These are phyloP conservation scores for Nasonia giraulti DNA, from an alignment of 1,140 invertebrate genomes.

Conservation along the genomic window DNA sequence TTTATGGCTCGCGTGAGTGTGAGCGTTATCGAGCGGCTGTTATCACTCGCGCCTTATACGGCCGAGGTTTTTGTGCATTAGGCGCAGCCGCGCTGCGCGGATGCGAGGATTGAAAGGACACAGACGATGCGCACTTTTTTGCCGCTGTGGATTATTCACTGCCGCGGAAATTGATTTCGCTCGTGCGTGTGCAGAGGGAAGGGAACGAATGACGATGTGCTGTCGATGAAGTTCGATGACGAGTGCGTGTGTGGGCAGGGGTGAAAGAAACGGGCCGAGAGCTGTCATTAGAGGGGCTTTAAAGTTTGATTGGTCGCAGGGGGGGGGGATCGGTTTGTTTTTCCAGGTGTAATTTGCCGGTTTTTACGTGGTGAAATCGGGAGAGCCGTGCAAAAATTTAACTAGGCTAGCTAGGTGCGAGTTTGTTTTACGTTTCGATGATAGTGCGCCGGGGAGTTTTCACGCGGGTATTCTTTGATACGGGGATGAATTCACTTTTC, in stretches of 20 bases:
- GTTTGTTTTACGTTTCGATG: no score
- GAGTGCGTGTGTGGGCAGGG: not conserved
- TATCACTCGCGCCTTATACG: constrained; percentile 63
- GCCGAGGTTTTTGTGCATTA: constrained; percentile 22
- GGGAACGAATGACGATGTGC: not conserved
- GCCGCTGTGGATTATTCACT: constrained; percentile 27
- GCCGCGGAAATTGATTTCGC: constrained; percentile 39
- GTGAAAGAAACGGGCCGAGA: not conserved
- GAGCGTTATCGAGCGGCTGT: constrained; percentile 62
- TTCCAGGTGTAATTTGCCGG: no score
- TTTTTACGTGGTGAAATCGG: no score
- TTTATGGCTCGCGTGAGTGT: constrained; percentile 17
- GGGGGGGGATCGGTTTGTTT: no score
- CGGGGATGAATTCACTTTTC: no score
- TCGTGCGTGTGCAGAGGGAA: not conserved
- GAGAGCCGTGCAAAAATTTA: no score
- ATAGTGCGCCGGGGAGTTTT: no score
- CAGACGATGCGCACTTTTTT: not conserved
- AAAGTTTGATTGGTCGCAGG: not conserved
- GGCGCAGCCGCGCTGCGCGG: no score
- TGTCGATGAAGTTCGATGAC: constrained; percentile 9
- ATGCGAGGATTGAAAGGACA: not conserved
- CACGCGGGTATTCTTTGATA: no score
- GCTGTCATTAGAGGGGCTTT: not conserved
- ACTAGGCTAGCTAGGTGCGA: no score